phyloP scores from a whole-genome alignment of 2,113 vertebrate genomes.

The Ploceus nigricollis region DNA sequence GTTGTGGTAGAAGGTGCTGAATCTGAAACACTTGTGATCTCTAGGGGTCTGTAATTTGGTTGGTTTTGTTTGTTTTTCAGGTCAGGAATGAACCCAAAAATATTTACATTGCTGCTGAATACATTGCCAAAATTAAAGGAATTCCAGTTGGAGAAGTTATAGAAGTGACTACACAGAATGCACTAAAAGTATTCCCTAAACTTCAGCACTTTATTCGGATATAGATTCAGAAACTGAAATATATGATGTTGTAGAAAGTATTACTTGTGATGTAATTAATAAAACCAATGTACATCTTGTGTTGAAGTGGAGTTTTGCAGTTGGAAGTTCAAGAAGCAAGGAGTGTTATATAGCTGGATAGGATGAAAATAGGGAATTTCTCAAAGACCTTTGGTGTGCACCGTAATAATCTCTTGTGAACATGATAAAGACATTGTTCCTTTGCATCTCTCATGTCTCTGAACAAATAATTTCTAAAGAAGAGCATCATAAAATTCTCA shows the following conservation, averaged over 20 bases:
- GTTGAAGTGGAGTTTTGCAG: not conserved
- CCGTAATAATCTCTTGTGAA: not conserved
- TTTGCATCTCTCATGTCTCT: not conserved
- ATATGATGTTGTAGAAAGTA: not conserved
- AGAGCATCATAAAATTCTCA: not conserved
- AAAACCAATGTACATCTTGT: not conserved
- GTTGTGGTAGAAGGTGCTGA: not conserved
- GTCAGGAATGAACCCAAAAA: slow-evolving; percentile 94
- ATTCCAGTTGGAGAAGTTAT: slow-evolving; percentile 84
- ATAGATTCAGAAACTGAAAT: slow-evolving; percentile 18
- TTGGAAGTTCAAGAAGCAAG: not conserved
- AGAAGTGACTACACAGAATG: slow-evolving; percentile 86
- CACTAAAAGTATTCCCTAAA: slow-evolving; percentile 86
- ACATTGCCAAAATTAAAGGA: slow-evolving; percentile 87
- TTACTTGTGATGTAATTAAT: not conserved
- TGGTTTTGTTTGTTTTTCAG: slow-evolving; percentile 59
- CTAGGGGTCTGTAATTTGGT: not conserved
- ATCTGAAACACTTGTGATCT: not conserved
- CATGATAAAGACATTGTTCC: not conserved
- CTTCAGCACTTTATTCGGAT: slow-evolving; percentile 69
- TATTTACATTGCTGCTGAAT: slow-evolving; percentile 84
- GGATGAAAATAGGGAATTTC: not conserved
- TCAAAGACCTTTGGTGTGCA: not conserved
- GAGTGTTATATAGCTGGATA: not conserved
- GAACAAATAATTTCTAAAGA: not conserved